Conservation (phyloP, 2,797 vertebrate species). For the Platalea minor region DNA sequence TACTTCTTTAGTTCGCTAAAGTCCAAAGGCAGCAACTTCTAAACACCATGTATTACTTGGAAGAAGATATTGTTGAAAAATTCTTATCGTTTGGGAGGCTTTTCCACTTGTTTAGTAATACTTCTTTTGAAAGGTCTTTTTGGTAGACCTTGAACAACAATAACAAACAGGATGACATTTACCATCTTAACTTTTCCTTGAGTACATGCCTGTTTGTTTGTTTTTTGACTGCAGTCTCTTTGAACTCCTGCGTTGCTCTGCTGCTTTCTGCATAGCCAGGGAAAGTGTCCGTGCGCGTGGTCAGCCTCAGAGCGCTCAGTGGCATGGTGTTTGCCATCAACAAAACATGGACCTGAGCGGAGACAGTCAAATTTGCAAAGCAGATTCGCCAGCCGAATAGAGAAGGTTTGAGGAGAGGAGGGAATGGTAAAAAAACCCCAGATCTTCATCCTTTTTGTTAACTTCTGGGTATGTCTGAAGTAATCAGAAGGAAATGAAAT, state of each 20-base stretch:
- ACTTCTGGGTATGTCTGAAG: neutral
- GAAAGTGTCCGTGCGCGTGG: neutral
- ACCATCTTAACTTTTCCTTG: neutral
- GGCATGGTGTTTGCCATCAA: neutral
- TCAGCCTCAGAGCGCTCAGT: neutral
- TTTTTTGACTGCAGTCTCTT: neutral
- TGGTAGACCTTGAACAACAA: neutral
- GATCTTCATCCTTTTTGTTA: neutral
- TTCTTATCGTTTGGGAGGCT: neutral
- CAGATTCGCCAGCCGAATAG: neutral
- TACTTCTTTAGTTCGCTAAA: neutral
- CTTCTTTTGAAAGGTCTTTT: neutral
- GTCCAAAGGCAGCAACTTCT: neutral
- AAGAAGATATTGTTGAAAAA: neutral
- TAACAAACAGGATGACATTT: neutral
- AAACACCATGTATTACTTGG: neutral
- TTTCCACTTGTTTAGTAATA: neutral
- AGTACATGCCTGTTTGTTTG: neutral
- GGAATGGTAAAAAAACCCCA: neutral
- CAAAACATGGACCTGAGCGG: neutral
- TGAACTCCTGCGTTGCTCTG: neutral
- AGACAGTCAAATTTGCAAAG: neutral
- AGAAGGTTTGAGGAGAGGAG: neutral
- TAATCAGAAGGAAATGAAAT: neutral
- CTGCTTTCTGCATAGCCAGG: neutral